These are phyloP conservation scores for Uloborus plumipes DNA, from an alignment of 2,888 invertebrate genomes.

Conservation along the genomic window DNA sequence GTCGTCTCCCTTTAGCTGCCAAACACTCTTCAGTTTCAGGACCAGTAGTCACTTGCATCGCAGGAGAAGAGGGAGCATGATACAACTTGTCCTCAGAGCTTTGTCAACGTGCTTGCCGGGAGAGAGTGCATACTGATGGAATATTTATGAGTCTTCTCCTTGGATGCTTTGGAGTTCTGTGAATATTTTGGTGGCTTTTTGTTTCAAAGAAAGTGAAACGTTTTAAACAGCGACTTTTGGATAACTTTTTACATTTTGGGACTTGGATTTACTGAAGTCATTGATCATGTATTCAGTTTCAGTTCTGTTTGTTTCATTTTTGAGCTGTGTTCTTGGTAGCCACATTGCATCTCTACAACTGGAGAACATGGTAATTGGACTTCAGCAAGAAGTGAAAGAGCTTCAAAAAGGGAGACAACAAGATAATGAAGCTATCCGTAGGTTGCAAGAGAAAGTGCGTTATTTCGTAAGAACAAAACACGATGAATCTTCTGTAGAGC, in stretches of 20 bases:
- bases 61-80: conserved; percentile 1
- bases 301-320: neutral
- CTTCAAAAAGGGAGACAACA: conserved; percentile 40
- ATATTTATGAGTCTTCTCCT: too few species aligned
- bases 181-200: too few species aligned
- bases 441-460: conserved; percentile 46
- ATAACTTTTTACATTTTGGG: too few species aligned
- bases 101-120: too few species aligned
- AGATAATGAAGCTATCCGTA: conserved; percentile 53
- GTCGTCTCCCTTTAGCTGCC: conserved; percentile 21
- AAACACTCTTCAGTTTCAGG: conserved; percentile 17
- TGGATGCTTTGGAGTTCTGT: too few species aligned
- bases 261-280: conserved; percentile 9
- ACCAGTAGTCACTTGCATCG: conserved; percentile 23
- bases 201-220: too few species aligned
- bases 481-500: neutral
- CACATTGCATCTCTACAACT: conserved; percentile 15
- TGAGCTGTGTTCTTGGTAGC: neutral
- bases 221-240: too few species aligned
- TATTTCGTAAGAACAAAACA: conserved; percentile 1
- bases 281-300: conserved; percentile 7
- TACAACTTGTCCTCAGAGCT: too few species aligned
- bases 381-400: conserved; percentile 48
- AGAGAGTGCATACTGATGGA: too few species aligned
- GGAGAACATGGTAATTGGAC: conserved; percentile 23